A percentile compares a stretch with the other conserved stretches of the same genome.
Conservation (phyloP, 53 echinoderm and acorn worm genomes). For the Stichopus horrens region DNA sequence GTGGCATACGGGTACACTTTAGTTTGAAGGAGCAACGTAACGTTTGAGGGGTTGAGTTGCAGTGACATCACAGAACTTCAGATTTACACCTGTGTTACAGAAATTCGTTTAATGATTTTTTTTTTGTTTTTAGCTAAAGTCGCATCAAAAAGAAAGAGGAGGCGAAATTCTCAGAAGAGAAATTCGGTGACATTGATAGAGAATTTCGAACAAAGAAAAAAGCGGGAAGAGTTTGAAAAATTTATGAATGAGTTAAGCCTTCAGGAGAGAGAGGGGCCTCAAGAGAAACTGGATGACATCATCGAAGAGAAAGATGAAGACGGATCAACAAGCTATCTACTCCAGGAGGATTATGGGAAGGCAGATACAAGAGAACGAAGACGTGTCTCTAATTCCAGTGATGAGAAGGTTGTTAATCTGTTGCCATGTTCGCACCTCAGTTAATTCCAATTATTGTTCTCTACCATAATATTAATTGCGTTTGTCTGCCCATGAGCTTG, state of each 20-base stretch:
- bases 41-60: no score
- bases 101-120: not conserved
- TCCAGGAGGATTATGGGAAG: conserved; percentile 26
- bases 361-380: not conserved
- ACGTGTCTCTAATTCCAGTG: conserved; percentile 17
- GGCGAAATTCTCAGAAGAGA: conserved; percentile 26
- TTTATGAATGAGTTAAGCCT: conserved; percentile 64
- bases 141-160: conserved; percentile 9
- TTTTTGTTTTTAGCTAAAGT: not conserved
- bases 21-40: no score
- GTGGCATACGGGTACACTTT: no score
- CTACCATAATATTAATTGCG: no score
- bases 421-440: no score
- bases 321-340: conserved; percentile 1
- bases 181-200: conserved; percentile 54
- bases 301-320: conserved; percentile 25
- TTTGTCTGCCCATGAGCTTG: no score
- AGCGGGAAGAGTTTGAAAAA: conserved; percentile 81
- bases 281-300: conserved; percentile 31
- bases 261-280: conserved; percentile 23
- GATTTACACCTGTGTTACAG: no score
- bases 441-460: no score
- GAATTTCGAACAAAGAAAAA: conserved; percentile 82
- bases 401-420: not conserved
- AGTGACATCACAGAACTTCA: no score